Evolutionary conservation across 2,888 invertebrate genomes (phyloP).

Genomic region (Anoncus sp.): DNA sequence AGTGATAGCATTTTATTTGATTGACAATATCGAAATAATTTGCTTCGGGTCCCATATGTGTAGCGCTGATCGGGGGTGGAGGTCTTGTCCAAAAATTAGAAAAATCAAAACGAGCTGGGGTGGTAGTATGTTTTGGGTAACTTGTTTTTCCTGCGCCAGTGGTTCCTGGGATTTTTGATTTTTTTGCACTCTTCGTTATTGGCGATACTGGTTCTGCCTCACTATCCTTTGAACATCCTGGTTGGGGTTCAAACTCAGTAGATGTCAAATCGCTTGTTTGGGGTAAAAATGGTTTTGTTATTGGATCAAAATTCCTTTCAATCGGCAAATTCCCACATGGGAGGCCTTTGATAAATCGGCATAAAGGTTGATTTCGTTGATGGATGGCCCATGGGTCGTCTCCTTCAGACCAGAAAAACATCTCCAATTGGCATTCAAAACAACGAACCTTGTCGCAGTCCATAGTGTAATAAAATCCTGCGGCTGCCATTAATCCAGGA

Average conservation of each 20-base stretch:
- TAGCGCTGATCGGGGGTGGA: too few relatives aligned
- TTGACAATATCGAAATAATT: constrained; percentile 96
- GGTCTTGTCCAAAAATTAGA: constrained; percentile 87
- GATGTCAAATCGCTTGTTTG: too few relatives aligned
- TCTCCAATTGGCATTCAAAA: constrained; percentile 91
- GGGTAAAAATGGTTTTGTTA: constrained; percentile 84
- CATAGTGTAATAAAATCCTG: constrained; percentile 93
- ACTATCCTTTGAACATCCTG: too few relatives aligned
- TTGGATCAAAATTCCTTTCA: constrained; percentile 80
- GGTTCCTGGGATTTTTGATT: too few relatives aligned
- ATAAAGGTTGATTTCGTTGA: constrained; percentile 91
- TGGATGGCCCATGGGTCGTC: constrained; percentile 94
- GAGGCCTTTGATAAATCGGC: constrained; percentile 89
- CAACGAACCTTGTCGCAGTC: constrained; percentile 92
- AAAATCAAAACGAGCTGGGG: too few relatives aligned
- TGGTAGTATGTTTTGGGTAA: too few relatives aligned
- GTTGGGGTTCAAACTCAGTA: too few relatives aligned
- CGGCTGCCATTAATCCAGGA: constrained; percentile 88
- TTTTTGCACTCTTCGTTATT: too few relatives aligned
- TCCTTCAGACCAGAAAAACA: constrained; percentile 91
- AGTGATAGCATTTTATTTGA: constrained; percentile 96
- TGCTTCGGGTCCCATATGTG: too few relatives aligned
- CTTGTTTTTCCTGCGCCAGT: too few relatives aligned
- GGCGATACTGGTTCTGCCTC: too few relatives aligned
- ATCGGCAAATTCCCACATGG: constrained; percentile 88